Percentiles rank a stretch among this genome's conserved stretches.
These are phyloP conservation scores for Drosophila tristis DNA, from an alignment of 1,140 invertebrate genomes.

Conservation along the genomic window DNA sequence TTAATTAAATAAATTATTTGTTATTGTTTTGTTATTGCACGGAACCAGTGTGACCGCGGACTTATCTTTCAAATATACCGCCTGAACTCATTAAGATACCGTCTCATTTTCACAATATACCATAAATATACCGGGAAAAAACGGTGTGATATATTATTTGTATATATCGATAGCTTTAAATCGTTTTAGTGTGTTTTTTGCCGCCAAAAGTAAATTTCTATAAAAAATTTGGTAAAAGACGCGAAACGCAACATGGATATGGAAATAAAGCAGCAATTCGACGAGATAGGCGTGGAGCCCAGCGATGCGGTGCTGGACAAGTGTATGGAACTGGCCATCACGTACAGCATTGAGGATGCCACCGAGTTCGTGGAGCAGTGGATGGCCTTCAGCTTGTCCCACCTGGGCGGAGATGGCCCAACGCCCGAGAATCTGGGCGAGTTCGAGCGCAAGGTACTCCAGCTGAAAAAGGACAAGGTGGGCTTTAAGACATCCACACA, in stretches of 20 bases:
- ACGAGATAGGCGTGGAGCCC: conserved; percentile 79
- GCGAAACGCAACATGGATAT: conserved; percentile 55
- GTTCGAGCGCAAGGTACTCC: conserved; percentile 87
- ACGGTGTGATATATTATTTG: no score
- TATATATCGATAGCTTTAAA: no score
- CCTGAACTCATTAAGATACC: no score
- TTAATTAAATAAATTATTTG: no score
- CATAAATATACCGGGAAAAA: no score
- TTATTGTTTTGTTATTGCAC: no score
- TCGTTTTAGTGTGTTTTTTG: conserved; percentile 6
- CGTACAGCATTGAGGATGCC: conserved; percentile 86
- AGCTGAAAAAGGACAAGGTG: conserved; percentile 84
- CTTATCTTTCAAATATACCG: no score
- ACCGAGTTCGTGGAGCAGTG: conserved; percentile 88
- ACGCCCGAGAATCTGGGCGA: conserved; percentile 85
- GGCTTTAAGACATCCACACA: conserved; percentile 30
- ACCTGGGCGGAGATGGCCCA: conserved; percentile 86
- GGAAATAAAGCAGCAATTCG: conserved; percentile 77
- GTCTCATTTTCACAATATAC: no score
- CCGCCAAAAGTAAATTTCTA: conserved; percentile 66
- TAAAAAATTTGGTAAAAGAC: neutral
- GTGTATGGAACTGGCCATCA: conserved; percentile 86
- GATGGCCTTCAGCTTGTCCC: conserved; percentile 88
- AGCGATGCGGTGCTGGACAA: conserved; percentile 59
- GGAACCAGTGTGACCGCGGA: no score